A percentile compares a stretch with the other conserved stretches of the same genome.
Conservation (phyloP, 2,797 vertebrate species). For the Rallus crepitans region DNA sequence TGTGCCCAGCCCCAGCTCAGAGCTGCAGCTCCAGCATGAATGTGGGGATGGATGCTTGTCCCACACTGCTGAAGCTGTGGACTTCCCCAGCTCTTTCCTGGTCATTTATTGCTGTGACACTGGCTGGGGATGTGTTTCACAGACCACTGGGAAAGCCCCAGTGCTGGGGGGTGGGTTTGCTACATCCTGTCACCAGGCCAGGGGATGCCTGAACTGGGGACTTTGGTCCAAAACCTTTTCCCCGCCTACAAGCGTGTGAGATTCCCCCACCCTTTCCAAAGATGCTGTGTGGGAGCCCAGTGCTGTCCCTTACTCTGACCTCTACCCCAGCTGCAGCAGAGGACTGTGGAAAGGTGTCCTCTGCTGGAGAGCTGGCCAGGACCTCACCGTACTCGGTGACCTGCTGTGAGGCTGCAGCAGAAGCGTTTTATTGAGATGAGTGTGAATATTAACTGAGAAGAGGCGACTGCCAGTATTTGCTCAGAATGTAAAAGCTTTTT, state of each 20-base stretch:
- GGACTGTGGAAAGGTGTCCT: accelerated
- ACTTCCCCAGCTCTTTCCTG: neutral
- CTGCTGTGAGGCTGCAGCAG: neutral
- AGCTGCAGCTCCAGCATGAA: neutral
- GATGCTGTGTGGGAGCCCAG: accelerated
- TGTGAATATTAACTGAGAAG: conserved; percentile 6
- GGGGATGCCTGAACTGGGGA: neutral
- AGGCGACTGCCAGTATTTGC: neutral
- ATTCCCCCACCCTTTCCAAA: neutral
- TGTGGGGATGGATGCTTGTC: accelerated
- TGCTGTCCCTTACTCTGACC: accelerated
- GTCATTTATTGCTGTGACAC: neutral
- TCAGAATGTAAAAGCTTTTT: neutral
- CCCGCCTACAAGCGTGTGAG: neutral
- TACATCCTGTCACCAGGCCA: accelerated
- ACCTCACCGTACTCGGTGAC: neutral
- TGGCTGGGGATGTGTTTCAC: accelerated
- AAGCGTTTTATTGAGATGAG: neutral
- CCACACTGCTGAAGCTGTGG: neutral
- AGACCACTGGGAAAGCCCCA: neutral
- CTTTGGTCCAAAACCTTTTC: neutral
- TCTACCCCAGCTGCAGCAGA: neutral
- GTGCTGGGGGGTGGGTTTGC: neutral
- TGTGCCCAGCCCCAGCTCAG: neutral
- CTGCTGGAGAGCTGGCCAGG: neutral